Conservation (phyloP, 2,888 invertebrate genomes). For the Linnaemya tessellans region DNA sequence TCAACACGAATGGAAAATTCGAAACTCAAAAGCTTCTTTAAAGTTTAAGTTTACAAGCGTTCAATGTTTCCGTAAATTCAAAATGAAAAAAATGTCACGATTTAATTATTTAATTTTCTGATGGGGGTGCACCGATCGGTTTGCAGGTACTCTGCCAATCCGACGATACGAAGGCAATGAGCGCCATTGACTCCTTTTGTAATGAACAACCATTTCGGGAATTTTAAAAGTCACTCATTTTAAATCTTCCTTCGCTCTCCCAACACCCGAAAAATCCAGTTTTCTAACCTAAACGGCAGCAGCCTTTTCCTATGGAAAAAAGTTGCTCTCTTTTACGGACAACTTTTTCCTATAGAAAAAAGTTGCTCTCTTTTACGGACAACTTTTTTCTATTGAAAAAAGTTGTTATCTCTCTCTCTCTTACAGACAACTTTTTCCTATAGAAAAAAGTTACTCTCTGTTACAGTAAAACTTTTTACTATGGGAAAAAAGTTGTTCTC, state of each 20-base stretch:
- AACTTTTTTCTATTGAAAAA: too few relatives aligned
- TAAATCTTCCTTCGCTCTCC: too few relatives aligned
- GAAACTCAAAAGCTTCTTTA: conserved; percentile 51
- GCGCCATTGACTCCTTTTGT: too few relatives aligned
- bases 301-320: not conserved
- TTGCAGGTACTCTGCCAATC: too few relatives aligned
- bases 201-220: too few relatives aligned
- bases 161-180: too few relatives aligned
- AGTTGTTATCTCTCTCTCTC: too few relatives aligned
- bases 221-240: too few relatives aligned
- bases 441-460: not conserved
- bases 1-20: conserved; percentile 24
- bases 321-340: not conserved
- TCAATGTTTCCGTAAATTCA: conserved; percentile 26
- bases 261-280: too few relatives aligned
- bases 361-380: not conserved
- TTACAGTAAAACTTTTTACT: not conserved
- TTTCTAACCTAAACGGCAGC: too few relatives aligned
- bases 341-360: conserved; percentile 2
- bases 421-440: not conserved
- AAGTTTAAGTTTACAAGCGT: conserved; percentile 58
- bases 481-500: not conserved
- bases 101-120: conserved; percentile 22
- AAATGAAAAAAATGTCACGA: conserved; percentile 9
- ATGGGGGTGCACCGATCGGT: not conserved